Evolutionary conservation across 2,113 vertebrate species (phyloP), one percentile per base, ranked within the genome.

Genomic region (Probosciger aterrimus): DNA sequence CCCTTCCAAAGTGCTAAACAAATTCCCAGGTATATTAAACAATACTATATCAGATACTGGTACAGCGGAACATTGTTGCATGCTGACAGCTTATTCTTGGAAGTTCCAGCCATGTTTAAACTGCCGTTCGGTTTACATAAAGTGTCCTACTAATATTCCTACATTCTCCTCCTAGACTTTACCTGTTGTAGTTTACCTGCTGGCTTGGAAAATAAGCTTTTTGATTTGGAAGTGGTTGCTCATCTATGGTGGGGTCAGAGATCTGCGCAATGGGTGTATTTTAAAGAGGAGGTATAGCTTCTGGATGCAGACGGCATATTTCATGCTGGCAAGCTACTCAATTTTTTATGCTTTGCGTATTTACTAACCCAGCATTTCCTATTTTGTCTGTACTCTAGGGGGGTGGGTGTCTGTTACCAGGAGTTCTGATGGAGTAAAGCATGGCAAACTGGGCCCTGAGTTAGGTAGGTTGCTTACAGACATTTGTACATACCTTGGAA

Each of bases 1-100:
- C 98, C 98, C 98, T 98, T 98, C 97, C 98, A 98, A 99, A 99
- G 99, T 99, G 99, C 98, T 98, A 98, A 98, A 98, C 96, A 98
- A 98, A 98, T 98, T 95, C 98, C 97, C 97, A 98, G 97, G 97
- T 98, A 97, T 59, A 96, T 96, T 92, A 98, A 97, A 89, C 94
- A 78, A 97, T 70, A 96, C 95, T 94, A 92, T 97, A 97, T 98
- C 98, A 98, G 95, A 95, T 94, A 96, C 95, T 97, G 95, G 92
- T 97, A 95, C 94, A 92, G 96, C 59, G 92, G 96, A 95, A 86
- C 96, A 4, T 27, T 50, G 93, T 69, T 46, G 39, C 88, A 71
- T 18, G 67, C 53, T 35, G 57, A 87, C 80, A 59, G 75, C 81
- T 94, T 52, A 2, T 69, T 74, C 86, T 8, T 91, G 59, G 79